These are phyloP conservation scores for Palythoa caribaeorum DNA, from an alignment of 92 coral and sea anemone species.

Conservation along the genomic window DNA sequence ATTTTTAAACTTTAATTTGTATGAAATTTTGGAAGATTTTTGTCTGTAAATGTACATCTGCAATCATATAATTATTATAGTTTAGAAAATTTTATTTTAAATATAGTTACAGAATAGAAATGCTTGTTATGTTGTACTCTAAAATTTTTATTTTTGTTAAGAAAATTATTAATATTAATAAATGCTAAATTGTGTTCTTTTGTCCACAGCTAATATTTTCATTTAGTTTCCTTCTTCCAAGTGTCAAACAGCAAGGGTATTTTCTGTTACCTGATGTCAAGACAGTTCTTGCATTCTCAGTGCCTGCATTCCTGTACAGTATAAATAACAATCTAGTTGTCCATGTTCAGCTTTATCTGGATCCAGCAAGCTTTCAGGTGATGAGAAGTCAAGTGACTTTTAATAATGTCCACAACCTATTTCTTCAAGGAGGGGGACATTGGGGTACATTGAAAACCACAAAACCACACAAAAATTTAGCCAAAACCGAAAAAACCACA, in stretches of 20 bases:
- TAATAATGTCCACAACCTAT: too few species aligned
- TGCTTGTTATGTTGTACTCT: too few species aligned
- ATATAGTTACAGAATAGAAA: too few species aligned
- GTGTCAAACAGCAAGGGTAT: constrained; percentile 56
- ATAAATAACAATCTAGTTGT: constrained; percentile 88
- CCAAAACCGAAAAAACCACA: too few species aligned
- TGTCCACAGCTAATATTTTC: constrained; percentile 81
- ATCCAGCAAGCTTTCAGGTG: constrained; percentile 98
- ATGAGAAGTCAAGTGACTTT: not conserved
- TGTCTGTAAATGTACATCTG: too few species aligned
- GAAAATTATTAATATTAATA: not conserved
- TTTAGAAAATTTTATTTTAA: too few species aligned
- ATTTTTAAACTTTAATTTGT: too few species aligned
- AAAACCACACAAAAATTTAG: too few species aligned
- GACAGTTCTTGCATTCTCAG: constrained; percentile 72
- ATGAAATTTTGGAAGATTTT: too few species aligned
- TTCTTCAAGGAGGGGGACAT: too few species aligned
- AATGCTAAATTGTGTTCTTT: not conserved
- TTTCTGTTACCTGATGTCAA: constrained; percentile 58
- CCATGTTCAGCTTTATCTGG: constrained; percentile 82
- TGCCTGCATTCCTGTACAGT: constrained; percentile 85
- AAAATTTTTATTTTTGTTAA: not conserved
- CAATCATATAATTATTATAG: too few species aligned
- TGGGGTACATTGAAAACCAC: too few species aligned
- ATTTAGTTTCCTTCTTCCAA: constrained; percentile 74